Evolutionary conservation across 2,797 vertebrate genomes (phyloP).

Genomic region (Scarus forsteni): DNA sequence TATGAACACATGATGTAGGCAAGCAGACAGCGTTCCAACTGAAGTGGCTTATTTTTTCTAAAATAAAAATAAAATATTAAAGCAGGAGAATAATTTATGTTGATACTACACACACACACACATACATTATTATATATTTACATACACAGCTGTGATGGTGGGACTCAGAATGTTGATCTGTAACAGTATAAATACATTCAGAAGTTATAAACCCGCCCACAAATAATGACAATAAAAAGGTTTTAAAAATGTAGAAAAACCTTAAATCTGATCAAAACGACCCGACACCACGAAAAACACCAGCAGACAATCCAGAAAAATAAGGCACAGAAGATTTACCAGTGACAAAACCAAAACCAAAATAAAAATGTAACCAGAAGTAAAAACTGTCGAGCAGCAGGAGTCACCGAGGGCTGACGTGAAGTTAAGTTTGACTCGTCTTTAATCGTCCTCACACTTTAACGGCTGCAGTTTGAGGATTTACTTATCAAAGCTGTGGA

Average conservation of each 20-base stretch:
- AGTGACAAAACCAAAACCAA: conserved; percentile 7
- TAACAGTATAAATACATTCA: conserved; percentile 62
- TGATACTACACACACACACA: not conserved
- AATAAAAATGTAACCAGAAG: not conserved
- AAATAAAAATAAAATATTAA: not conserved
- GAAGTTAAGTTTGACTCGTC: no score
- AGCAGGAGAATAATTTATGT: not conserved
- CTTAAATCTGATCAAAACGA: conserved; percentile 9
- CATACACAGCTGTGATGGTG: conserved; percentile 26
- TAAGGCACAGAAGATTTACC: conserved; percentile 62
- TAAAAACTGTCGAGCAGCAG: conserved; percentile 6
- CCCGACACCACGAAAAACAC: not conserved
- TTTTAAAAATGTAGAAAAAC: not conserved
- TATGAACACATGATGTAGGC: conserved; percentile 35
- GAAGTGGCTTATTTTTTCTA: conserved; percentile 47
- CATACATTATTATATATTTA: not conserved
- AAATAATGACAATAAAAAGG: conserved; percentile 19
- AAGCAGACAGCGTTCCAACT: conserved; percentile 40
- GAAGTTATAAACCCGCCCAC: conserved; percentile 43
- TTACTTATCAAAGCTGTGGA: no score
- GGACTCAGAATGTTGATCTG: conserved; percentile 27
- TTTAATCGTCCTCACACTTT: no score
- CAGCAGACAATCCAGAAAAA: conserved; percentile 41
- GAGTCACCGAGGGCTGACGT: not conserved
- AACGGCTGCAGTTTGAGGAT: no score